phyloP scores from a whole-genome alignment of 2,888 invertebrate genomes.

The Orthosia gracilis region DNA sequence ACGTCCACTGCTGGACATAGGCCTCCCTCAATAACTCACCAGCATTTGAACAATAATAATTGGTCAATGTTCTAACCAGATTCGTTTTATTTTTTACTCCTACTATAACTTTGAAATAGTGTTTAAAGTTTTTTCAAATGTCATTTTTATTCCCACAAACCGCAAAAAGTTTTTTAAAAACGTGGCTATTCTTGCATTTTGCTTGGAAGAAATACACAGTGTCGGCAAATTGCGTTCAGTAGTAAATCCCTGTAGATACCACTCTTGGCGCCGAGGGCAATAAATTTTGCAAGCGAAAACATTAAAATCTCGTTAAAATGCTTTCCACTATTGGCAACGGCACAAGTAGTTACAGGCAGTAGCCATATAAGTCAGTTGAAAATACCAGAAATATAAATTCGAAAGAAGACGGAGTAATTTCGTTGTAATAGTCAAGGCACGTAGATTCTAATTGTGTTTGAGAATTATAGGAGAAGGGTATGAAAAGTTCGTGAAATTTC shows the following conservation, averaged over 20 bases:
- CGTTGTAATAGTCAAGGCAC: slow-evolving; percentile 46
- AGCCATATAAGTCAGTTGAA: slow-evolving; percentile 66
- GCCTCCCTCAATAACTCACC: too few species aligned
- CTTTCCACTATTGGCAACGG: slow-evolving; percentile 75
- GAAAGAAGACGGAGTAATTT: slow-evolving; percentile 43
- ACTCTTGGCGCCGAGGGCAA: slow-evolving; percentile 80
- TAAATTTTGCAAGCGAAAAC: slow-evolving; percentile 83
- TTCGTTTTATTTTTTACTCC: slow-evolving; percentile 18
- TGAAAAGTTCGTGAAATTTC: slow-evolving; percentile 42
- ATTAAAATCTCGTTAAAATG: slow-evolving; percentile 88
- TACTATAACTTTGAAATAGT: slow-evolving; percentile 8
- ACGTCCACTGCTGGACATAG: too few species aligned
- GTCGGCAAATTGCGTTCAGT: slow-evolving; percentile 76
- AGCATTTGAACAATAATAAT: too few species aligned
- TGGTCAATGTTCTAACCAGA: neutral
- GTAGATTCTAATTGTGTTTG: slow-evolving; percentile 54
- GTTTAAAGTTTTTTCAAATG: slow-evolving; percentile 28
- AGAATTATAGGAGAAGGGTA: slow-evolving; percentile 31
- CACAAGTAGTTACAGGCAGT: slow-evolving; percentile 65
- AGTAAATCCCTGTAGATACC: slow-evolving; percentile 74
- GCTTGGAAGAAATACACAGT: slow-evolving; percentile 53
- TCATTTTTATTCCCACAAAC: slow-evolving; percentile 24
- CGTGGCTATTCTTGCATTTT: slow-evolving; percentile 36
- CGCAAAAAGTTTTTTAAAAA: slow-evolving; percentile 28
- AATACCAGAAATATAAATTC: slow-evolving; percentile 59